These are phyloP conservation scores for Colletes collaris DNA, from an alignment of 2,888 invertebrate species.

Conservation along the genomic window DNA sequence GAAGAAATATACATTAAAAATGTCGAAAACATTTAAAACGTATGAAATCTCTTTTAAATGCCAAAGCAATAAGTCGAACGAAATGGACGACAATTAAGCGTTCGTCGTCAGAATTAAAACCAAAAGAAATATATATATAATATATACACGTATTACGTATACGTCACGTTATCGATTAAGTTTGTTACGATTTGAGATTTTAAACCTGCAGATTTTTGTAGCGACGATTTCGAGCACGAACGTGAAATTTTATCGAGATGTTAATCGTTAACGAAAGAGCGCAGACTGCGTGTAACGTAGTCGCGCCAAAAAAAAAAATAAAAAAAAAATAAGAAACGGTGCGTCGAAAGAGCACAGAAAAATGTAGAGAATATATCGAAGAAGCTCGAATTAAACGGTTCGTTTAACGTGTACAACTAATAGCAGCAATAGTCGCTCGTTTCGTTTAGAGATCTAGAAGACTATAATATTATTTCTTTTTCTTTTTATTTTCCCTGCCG, in stretches of 20 bases:
- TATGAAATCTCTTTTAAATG: neutral
- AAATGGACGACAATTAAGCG: neutral
- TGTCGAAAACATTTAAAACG: neutral
- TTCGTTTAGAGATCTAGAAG: slow-evolving; percentile 39
- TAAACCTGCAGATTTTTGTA: slow-evolving; percentile 19
- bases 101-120: neutral
- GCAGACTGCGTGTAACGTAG: slow-evolving; percentile 8
- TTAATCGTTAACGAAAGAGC: slow-evolving; percentile 2
- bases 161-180: slow-evolving; percentile 10
- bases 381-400: neutral
- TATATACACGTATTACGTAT: slow-evolving; percentile 10
- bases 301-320: neutral
- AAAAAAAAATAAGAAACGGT: neutral
- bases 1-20: neutral
- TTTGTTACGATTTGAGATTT: slow-evolving; percentile 24
- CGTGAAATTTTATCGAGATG: slow-evolving; percentile 9
- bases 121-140: neutral
- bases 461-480: slow-evolving; percentile 28
- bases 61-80: neutral
- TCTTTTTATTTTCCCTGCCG: neutral
- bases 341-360: neutral
- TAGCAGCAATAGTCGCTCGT: slow-evolving; percentile 32
- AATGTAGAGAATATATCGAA: neutral
- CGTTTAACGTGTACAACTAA: slow-evolving; percentile 38
- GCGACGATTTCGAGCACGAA: slow-evolving; percentile 4